phyloP scores from a whole-genome alignment of 2,888 invertebrate species.

The Temnothorax ravouxi region DNA sequence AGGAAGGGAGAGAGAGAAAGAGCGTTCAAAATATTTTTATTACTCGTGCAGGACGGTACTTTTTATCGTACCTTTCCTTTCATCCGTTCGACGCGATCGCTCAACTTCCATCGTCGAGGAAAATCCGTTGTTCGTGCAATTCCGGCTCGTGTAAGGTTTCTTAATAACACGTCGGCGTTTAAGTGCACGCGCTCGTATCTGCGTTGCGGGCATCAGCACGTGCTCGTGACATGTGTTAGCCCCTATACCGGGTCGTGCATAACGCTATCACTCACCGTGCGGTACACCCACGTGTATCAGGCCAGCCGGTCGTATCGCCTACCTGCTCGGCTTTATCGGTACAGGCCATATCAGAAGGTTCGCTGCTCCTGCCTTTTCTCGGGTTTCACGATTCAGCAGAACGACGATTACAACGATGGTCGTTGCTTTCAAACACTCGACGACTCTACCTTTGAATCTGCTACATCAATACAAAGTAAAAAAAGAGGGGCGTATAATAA shows the following conservation, averaged over 20 bases:
- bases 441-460: background rate
- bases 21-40: constrained; percentile 7
- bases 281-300: constrained; percentile 58
- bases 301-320: constrained; percentile 52
- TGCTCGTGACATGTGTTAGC: constrained; percentile 72
- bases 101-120: constrained; percentile 3
- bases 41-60: background rate
- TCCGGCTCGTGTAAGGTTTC: constrained; percentile 50
- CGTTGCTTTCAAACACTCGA: background rate
- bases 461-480: background rate
- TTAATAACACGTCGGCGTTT: constrained; percentile 58
- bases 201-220: constrained; percentile 69
- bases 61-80: constrained; percentile 9
- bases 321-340: constrained; percentile 61
- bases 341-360: constrained; percentile 26
- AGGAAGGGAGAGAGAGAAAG: background rate
- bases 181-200: constrained; percentile 48
- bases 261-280: constrained; percentile 56
- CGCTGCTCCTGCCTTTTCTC: constrained; percentile 12
- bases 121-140: constrained; percentile 36
- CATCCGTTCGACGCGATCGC: background rate
- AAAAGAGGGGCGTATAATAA: background rate
- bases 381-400: constrained; percentile 15
- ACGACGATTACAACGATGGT: background rate
- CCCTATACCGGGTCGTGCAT: constrained; percentile 52